These are phyloP conservation scores for Chaetodon trifascialis DNA, from an alignment of 2,113 vertebrate species.

Conservation along the genomic window DNA sequence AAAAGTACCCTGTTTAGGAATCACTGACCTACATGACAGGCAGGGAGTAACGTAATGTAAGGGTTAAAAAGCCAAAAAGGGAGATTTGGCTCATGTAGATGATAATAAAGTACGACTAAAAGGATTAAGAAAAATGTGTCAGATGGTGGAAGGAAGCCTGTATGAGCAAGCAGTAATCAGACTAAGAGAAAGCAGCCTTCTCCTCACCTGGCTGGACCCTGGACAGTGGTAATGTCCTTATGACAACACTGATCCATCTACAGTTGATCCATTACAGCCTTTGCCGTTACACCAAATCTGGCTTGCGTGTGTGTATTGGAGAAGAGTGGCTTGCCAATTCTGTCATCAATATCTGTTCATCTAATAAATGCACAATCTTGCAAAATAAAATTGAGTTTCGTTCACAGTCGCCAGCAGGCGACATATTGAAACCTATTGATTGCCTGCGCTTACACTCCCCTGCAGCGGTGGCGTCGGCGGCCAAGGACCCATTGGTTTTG, in stretches of 20 bases:
- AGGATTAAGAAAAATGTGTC: background rate
- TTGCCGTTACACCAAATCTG: constrained; percentile 22
- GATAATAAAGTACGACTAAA: constrained; percentile 7
- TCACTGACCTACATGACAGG: background rate
- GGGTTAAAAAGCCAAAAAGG: background rate
- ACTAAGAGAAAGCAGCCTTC: constrained; percentile 20
- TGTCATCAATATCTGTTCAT: constrained; percentile 78
- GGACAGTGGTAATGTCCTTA: constrained; percentile 43
- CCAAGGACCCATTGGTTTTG: constrained; percentile 47
- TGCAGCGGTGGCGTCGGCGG: constrained; percentile 26
- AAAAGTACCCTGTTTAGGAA: too few species aligned
- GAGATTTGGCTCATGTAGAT: background rate
- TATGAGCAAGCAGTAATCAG: constrained; percentile 24
- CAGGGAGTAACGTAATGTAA: background rate
- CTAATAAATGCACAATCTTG: constrained; percentile 79
- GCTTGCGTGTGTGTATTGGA: constrained; percentile 36
- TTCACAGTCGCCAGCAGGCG: constrained; percentile 58
- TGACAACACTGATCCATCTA: constrained; percentile 45
- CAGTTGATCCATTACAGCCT: constrained; percentile 46
- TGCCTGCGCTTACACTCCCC: constrained; percentile 54
- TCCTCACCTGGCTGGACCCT: constrained; percentile 17
- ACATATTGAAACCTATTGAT: constrained; percentile 74
- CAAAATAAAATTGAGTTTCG: constrained; percentile 80
- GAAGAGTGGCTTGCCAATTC: constrained; percentile 57
- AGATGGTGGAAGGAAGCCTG: too few species aligned